These are phyloP conservation scores for Numida meleagris DNA, from an alignment of 2,113 vertebrate genomes.

Conservation along the genomic window DNA sequence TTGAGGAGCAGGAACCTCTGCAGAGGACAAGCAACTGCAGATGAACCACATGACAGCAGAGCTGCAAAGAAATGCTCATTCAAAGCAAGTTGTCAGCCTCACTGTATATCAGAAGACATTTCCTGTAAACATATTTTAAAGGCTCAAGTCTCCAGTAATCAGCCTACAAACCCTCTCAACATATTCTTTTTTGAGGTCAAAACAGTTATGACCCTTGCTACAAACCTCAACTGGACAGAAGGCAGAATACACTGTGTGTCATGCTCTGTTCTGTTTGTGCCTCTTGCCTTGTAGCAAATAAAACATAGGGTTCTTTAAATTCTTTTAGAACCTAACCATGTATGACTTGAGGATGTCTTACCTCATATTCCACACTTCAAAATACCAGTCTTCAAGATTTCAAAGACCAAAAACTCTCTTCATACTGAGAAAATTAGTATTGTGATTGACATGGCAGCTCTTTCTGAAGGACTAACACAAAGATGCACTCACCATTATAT, in stretches of 20 bases:
- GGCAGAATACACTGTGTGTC: not conserved
- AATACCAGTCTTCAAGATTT: not conserved
- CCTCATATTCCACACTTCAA: not conserved
- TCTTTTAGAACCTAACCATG: not conserved
- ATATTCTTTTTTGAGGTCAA: not conserved
- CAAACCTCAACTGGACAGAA: not conserved
- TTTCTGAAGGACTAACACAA: not conserved
- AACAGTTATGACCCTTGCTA: not conserved
- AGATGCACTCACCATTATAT: not conserved
- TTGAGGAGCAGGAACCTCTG: not conserved
- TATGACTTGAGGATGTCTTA: not conserved
- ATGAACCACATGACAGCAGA: not conserved
- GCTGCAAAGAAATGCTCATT: constrained; percentile 1
- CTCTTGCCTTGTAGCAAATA: not conserved
- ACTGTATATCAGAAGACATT: not conserved
- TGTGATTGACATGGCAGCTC: not conserved
- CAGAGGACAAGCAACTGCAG: not conserved
- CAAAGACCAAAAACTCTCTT: not conserved
- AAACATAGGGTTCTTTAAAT: not conserved
- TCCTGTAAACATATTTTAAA: constrained; percentile 28
- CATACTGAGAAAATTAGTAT: not conserved
- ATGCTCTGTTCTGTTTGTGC: not conserved
- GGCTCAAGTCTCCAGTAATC: not conserved
- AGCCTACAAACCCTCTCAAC: not conserved
- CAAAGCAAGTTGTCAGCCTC: not conserved